Evolutionary conservation across 2,888 invertebrate species (phyloP).

Genomic region (Lepeophtheirus nordmannii): DNA sequence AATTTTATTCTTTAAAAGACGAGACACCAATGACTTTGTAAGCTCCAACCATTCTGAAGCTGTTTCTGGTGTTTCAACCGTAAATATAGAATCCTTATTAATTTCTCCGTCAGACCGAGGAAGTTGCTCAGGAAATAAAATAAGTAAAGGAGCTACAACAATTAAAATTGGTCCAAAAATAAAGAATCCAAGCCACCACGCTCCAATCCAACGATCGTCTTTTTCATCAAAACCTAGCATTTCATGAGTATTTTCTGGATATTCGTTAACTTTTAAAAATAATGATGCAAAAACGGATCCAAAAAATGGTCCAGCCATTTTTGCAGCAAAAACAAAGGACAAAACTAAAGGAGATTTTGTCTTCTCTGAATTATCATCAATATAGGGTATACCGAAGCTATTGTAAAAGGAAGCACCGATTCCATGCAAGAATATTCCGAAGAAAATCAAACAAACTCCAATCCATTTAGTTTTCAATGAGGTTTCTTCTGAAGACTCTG

Average conservation of each 20-base stretch:
- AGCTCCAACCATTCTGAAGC: slow-evolving; percentile 26
- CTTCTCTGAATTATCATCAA: slow-evolving; percentile 52
- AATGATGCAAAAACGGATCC: slow-evolving; percentile 33
- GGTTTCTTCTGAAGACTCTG: background rate
- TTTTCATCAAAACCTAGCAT: slow-evolving; percentile 27
- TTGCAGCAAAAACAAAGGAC: slow-evolving; percentile 35
- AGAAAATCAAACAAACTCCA: slow-evolving; percentile 42
- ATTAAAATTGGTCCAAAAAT: slow-evolving; percentile 31
- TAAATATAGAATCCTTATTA: slow-evolving; percentile 24
- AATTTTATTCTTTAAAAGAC: slow-evolving; percentile 35
- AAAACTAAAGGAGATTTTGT: slow-evolving; percentile 47
- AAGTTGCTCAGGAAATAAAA: slow-evolving; percentile 34
- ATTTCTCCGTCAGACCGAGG: slow-evolving; percentile 28
- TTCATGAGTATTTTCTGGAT: slow-evolving; percentile 32
- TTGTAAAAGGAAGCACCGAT: slow-evolving; percentile 51
- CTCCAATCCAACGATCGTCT: slow-evolving; percentile 42
- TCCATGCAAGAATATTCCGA: slow-evolving; percentile 52
- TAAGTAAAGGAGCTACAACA: slow-evolving; percentile 32
- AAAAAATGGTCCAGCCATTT: slow-evolving; percentile 33
- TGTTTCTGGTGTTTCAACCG: slow-evolving; percentile 26
- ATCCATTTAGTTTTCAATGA: background rate
- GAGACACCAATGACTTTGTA: slow-evolving; percentile 30
- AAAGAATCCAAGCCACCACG: slow-evolving; percentile 41
- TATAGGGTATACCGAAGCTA: slow-evolving; percentile 49
- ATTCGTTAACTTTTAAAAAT: slow-evolving; percentile 32